Conservation (phyloP, 2,888 invertebrate species). For the Coelopa pilipes region DNA sequence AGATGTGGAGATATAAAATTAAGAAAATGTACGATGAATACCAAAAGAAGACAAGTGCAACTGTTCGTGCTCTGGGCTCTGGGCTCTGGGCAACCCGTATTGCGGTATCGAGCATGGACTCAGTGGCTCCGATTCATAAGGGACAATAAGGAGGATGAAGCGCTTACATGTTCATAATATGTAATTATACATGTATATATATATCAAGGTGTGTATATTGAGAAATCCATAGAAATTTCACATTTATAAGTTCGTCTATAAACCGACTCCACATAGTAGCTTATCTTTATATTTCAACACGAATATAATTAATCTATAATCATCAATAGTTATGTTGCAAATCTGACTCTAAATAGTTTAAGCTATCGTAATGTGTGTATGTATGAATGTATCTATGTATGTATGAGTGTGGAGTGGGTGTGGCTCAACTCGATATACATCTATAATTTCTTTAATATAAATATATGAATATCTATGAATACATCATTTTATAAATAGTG, state of each 20-base stretch:
- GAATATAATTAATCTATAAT: constrained; percentile 21
- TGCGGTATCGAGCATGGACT: background rate
- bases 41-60: background rate
- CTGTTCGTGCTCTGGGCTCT: background rate
- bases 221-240: constrained; percentile 9
- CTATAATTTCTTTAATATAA: constrained; percentile 34
- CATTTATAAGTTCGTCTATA: constrained; percentile 11
- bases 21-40: background rate
- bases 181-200: background rate
- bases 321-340: background rate
- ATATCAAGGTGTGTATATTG: background rate
- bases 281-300: constrained; percentile 23
- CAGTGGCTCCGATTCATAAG: background rate
- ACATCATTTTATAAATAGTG: constrained; percentile 41
- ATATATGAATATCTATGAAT: constrained; percentile 35
- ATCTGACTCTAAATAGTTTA: constrained; percentile 37
- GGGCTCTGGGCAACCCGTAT: too few relatives aligned
- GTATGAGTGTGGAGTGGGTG: constrained; percentile 21
- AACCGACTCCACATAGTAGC: constrained; percentile 7
- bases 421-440: background rate
- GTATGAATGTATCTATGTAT: constrained; percentile 9
- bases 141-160: background rate
- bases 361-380: constrained; percentile 22
- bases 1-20: background rate
- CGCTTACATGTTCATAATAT: background rate